A percentile compares a stretch with the other conserved stretches of the same genome.
Conservation (phyloP, 2,113 vertebrate species). For the Corvus hawaiiensis region DNA sequence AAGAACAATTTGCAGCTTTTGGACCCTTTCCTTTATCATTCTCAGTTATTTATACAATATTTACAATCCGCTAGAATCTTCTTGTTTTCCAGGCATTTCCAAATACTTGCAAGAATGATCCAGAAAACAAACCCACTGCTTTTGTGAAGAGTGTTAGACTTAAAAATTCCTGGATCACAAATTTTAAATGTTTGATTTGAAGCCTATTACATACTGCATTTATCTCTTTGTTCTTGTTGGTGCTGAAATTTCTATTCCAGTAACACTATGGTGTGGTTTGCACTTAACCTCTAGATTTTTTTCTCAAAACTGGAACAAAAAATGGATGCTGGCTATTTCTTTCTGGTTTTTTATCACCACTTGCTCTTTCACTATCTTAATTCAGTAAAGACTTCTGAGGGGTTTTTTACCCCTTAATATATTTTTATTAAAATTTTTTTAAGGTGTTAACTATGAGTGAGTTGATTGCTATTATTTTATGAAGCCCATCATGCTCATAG, state of each 20-base stretch:
- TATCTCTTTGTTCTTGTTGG: background rate
- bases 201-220: background rate
- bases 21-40: background rate
- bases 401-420: rapidly evolving
- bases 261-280: background rate
- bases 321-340: background rate
- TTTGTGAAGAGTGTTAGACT: background rate
- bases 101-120: background rate
- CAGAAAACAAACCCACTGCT: background rate
- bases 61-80: background rate
- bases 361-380: background rate
- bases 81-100: background rate
- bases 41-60: background rate
- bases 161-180: background rate
- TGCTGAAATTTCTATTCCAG: background rate
- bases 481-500: background rate
- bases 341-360: background rate
- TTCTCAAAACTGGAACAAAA: background rate
- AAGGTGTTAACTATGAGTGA: background rate
- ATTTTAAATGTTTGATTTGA: background rate
- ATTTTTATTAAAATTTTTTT: background rate
- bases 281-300: background rate
- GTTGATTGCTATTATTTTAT: background rate
- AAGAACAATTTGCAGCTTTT: background rate
- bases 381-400: background rate